Evolutionary conservation across 1,140 invertebrate genomes (phyloP).

Genomic region (Camponotus vicinus): DNA sequence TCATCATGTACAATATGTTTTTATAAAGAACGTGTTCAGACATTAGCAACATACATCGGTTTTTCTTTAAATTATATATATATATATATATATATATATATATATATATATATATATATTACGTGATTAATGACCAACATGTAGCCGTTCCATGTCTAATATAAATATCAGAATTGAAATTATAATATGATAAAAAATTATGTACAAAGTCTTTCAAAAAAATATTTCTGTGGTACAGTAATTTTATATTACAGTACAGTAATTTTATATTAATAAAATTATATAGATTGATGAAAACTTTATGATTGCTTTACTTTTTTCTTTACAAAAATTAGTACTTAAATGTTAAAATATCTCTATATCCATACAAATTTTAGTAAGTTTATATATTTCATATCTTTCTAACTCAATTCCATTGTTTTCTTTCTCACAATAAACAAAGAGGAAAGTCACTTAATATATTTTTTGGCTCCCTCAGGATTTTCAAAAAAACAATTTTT

Average conservation of each 20-base stretch:
- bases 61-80: not conserved
- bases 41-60: slow-evolving; percentile 23
- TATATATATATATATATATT: not conserved
- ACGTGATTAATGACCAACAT: not conserved
- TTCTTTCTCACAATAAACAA: slow-evolving; percentile 22
- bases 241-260: not conserved
- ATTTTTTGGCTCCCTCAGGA: no score
- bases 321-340: not conserved
- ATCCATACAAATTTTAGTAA: not conserved
- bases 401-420: slow-evolving; percentile 3
- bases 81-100: no score
- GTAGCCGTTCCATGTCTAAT: not conserved
- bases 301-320: not conserved
- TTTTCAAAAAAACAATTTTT: no score
- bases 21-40: slow-evolving; percentile 46
- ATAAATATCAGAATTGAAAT: not conserved
- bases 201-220: not conserved
- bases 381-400: not conserved
- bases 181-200: not conserved
- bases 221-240: not conserved
- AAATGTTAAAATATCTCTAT: not conserved
- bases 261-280: not conserved
- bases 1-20: not conserved
- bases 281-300: not conserved
- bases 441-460: not conserved